These are phyloP conservation scores for Poecilobothrus nobilitatus DNA, from an alignment of 2,888 invertebrate genomes.

Conservation along the genomic window DNA sequence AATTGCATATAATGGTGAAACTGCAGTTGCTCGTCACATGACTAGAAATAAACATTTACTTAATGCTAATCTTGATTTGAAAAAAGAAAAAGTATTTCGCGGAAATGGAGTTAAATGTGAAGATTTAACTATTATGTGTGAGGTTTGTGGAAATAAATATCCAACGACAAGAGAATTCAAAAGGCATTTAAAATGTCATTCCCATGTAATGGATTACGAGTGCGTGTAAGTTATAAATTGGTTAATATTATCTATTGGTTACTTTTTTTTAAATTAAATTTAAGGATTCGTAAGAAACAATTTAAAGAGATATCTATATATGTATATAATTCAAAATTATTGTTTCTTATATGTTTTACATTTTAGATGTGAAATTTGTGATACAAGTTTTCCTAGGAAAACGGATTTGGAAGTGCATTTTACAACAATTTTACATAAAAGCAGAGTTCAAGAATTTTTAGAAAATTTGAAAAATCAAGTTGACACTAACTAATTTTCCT, in stretches of 20 bases:
- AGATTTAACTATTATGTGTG: slow-evolving; percentile 30
- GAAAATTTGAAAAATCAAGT: not conserved
- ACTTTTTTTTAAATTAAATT: not conserved
- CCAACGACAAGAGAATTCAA: slow-evolving; percentile 38
- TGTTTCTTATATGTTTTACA: not conserved
- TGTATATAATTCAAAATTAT: not conserved
- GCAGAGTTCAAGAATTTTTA: not conserved
- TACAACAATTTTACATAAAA: slow-evolving; percentile 1
- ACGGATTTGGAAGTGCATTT: not conserved
- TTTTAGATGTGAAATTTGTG: not conserved
- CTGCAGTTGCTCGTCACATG: slow-evolving; percentile 15
- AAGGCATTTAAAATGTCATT: slow-evolving; percentile 41
- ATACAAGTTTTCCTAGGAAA: not conserved
- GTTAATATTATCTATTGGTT: not conserved
- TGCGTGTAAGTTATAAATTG: slow-evolving; percentile 35
- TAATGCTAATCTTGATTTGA: slow-evolving; percentile 22
- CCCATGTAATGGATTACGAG: slow-evolving; percentile 37
- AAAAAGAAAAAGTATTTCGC: slow-evolving; percentile 27
- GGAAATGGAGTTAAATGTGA: slow-evolving; percentile 26
- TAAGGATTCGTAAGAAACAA: slow-evolving; percentile 38
- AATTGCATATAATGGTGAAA: slow-evolving; percentile 20
- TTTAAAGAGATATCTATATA: slow-evolving; percentile 36
- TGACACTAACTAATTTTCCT: not conserved
- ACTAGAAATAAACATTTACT: slow-evolving; percentile 15
- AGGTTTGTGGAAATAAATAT: slow-evolving; percentile 40